A percentile compares a stretch with the other conserved stretches of the same genome.
phyloP scores from a whole-genome alignment of 1,140 invertebrate species.

The Episyrphus balteatus region DNA sequence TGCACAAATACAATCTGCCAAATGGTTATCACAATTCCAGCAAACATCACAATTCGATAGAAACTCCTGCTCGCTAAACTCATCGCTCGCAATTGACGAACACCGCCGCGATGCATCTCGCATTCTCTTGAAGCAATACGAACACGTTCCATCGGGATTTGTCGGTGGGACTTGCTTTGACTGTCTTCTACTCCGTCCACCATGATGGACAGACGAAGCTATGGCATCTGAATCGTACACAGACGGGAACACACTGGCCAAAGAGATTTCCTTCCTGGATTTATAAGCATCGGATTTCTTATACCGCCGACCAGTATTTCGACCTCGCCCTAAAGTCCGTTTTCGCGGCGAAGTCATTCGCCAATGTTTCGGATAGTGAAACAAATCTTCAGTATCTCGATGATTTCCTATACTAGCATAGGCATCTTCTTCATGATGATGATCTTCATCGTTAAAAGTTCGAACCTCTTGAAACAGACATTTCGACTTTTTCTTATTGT shows the following conservation, averaged over 20 bases:
- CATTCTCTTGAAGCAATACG: not conserved
- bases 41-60: constrained; percentile 3
- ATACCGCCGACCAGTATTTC: not conserved
- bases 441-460: not conserved
- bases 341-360: not conserved
- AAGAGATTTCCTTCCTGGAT: not conserved
- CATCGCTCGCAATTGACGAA: not conserved
- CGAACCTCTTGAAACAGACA: constrained; percentile 4
- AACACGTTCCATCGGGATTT: not conserved
- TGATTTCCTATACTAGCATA: constrained; percentile 1
- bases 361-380: not conserved
- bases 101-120: not conserved
- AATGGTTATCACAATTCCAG: constrained; percentile 2
- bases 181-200: not conserved
- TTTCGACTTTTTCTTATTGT: not conserved
- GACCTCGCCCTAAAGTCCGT: not conserved
- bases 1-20: constrained; percentile 1
- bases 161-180: not conserved
- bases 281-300: not conserved
- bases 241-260: not conserved
- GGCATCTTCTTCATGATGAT: not conserved
- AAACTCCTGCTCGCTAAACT: constrained; percentile 5
- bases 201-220: not conserved
- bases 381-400: not conserved
- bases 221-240: not conserved